Base-by-base conservation (phyloP, 2,888 invertebrate species). In the Tenthredo distinguenda region DNA sequence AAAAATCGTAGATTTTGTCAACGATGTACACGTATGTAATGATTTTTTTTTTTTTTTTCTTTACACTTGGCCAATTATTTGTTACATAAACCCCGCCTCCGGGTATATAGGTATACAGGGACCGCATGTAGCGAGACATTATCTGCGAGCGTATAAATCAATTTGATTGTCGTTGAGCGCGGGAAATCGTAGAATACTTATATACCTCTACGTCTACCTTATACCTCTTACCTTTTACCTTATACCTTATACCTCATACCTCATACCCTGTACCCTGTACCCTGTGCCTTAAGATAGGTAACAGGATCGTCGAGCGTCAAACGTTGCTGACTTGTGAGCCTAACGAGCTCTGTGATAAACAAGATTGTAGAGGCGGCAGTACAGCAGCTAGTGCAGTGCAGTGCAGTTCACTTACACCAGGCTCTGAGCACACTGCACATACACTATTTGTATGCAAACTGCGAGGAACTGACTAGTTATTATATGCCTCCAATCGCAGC, bases 271-370 rank as follows among this genome's bases (percentile, higher is more conserved):
- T 47, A 55, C 55, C 55, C 37, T 55, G 9, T 62, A 62, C 21
- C 55, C 37, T 55, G 9, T 62, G 21, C 21, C 21, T 68, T 26
- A 12, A n/a, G 31, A 31, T 26, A 65, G 65, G 65, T 65, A 65
- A 65, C 12, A 65, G 65, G 31, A 65, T 31, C 26, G 65, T 31
- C 65, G 65, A 65, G 65, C 31, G 65, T 65, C 55, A 55, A 55
- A 55, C 55, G 55, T n/a, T 55, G 1, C 55, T 55, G 55, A 55
- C 55, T 55, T 55, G n/a, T 55, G 72, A 40, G 40, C n/a, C 37
- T 72, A 72, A 72, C 72, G 72, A 72, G 72, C 72, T 72, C 72
- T 72, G 72, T 40, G 40, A 34, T 72, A 55, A 68, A 68, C 34
- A 68, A 31, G 68, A 68, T 15, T 68, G 68, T 26, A 26, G 26